These are phyloP conservation scores for Microdon myrmicae DNA, from an alignment of 2,888 invertebrate genomes.

Conservation along the genomic window DNA sequence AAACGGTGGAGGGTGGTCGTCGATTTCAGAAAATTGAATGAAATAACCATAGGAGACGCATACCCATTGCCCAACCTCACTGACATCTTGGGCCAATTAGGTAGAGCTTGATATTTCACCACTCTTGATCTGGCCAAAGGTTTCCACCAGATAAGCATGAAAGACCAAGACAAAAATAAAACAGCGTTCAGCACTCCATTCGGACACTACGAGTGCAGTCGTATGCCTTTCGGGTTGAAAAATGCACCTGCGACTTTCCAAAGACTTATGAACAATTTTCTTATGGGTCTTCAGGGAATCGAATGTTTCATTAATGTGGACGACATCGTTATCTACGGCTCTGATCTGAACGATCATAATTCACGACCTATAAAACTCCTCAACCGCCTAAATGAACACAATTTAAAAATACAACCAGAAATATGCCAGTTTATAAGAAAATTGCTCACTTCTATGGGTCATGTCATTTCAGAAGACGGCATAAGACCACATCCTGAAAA, in stretches of 20 bases:
- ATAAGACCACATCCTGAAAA: conserved; percentile 54
- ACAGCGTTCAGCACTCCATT: conserved; percentile 12
- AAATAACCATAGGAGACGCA: conserved; percentile 30
- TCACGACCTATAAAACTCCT: conserved; percentile 26
- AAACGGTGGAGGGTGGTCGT: conserved; percentile 31
- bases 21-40: conserved; percentile 17
- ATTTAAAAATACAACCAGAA: conserved; percentile 28
- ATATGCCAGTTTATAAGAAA: conserved; percentile 55
- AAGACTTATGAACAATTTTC: conserved; percentile 2
- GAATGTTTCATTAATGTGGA: conserved; percentile 26
- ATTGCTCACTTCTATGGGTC: conserved; percentile 43
- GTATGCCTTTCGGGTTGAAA: conserved; percentile 4
- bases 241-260: conserved; percentile 14
- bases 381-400: conserved; percentile 16
- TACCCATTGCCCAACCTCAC: conserved; percentile 30
- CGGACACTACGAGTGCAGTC: conserved; percentile 6
- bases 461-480: conserved; percentile 54
- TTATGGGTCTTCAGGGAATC: conserved; percentile 2
- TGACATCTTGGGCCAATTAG: conserved; percentile 22
- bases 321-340: conserved; percentile 28
- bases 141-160: conserved; percentile 29
- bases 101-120: conserved; percentile 30
- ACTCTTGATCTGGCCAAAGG: conserved; percentile 28
- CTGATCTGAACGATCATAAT: conserved; percentile 35
- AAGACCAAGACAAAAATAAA: conserved; percentile 25